A percentile compares a stretch with the other conserved stretches of the same genome.
phyloP scores from a whole-genome alignment of 1,140 invertebrate species.

The Drosophila rhopaloa region DNA sequence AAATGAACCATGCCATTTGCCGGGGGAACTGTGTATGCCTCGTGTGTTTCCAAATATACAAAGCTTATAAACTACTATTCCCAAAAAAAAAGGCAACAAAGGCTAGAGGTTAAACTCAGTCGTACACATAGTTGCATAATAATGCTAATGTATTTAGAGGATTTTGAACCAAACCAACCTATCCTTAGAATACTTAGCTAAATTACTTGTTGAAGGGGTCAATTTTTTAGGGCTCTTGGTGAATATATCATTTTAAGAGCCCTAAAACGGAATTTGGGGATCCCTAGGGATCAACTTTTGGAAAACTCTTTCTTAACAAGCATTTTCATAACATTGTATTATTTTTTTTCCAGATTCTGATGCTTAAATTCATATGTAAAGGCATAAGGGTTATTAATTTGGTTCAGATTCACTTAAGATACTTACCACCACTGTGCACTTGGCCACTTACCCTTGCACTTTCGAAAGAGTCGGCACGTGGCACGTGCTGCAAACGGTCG shows the following conservation, averaged over 20 bases:
- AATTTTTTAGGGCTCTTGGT: too few relatives aligned
- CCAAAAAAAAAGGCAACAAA: not conserved
- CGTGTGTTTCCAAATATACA: not conserved
- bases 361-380: not conserved
- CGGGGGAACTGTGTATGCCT: not conserved
- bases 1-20: not conserved
- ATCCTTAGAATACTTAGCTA: not conserved
- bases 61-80: not conserved
- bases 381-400: not conserved
- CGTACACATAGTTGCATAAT: too few relatives aligned
- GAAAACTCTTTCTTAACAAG: too few relatives aligned
- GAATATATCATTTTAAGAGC: too few relatives aligned
- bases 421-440: not conserved
- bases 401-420: not conserved
- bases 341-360: too few relatives aligned
- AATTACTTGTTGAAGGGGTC: too few relatives aligned
- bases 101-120: not conserved
- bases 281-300: too few relatives aligned
- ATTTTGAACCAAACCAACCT: not conserved
- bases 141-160: not conserved
- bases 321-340: too few relatives aligned
- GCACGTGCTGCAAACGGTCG: conserved; percentile 53
- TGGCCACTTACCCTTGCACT: conserved; percentile 46
- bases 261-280: too few relatives aligned
- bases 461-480: conserved; percentile 26